These are phyloP conservation scores for Cantharis rufa DNA, from an alignment of 2,888 invertebrate genomes.

Conservation along the genomic window DNA sequence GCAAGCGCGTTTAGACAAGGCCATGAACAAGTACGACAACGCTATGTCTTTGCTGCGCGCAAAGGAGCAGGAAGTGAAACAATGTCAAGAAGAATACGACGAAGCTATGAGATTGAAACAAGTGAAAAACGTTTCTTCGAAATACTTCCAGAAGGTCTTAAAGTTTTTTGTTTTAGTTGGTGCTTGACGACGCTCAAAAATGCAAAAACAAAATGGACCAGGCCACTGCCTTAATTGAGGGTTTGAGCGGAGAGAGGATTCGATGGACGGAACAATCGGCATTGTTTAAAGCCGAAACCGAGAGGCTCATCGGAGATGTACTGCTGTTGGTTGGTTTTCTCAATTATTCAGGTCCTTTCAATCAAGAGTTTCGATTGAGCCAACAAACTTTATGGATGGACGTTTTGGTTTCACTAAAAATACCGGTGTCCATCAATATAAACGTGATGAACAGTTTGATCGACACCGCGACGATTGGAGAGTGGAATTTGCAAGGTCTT, in stretches of 20 bases:
- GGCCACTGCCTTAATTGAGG: slow-evolving; percentile 83
- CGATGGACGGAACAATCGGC: slow-evolving; percentile 89
- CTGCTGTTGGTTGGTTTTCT: slow-evolving; percentile 81
- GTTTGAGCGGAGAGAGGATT: slow-evolving; percentile 80
- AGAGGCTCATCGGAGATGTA: slow-evolving; percentile 82
- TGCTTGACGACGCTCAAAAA: slow-evolving; percentile 79
- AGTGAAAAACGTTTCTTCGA: slow-evolving; percentile 45
- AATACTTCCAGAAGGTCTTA: neutral
- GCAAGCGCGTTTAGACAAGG: slow-evolving; percentile 63
- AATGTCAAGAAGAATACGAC: slow-evolving; percentile 70
- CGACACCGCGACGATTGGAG: slow-evolving; percentile 84
- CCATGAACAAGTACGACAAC: slow-evolving; percentile 60
- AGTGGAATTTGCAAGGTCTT: slow-evolving; percentile 89
- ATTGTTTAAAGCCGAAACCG: slow-evolving; percentile 80
- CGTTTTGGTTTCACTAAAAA: slow-evolving; percentile 68
- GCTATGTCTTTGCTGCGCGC: slow-evolving; percentile 67
- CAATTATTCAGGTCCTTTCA: slow-evolving; percentile 88
- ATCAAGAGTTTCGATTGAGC: slow-evolving; percentile 78
- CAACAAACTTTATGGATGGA: slow-evolving; percentile 72
- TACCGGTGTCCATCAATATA: slow-evolving; percentile 78
- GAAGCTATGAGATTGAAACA: slow-evolving; percentile 73
- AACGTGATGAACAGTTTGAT: slow-evolving; percentile 78
- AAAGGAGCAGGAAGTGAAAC: slow-evolving; percentile 71
- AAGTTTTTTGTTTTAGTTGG: slow-evolving; percentile 47
- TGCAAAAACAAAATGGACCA: slow-evolving; percentile 88